Evolutionary conservation across 2,797 vertebrate species (phyloP).

Genomic region (Yasuhikotakia modesta): DNA sequence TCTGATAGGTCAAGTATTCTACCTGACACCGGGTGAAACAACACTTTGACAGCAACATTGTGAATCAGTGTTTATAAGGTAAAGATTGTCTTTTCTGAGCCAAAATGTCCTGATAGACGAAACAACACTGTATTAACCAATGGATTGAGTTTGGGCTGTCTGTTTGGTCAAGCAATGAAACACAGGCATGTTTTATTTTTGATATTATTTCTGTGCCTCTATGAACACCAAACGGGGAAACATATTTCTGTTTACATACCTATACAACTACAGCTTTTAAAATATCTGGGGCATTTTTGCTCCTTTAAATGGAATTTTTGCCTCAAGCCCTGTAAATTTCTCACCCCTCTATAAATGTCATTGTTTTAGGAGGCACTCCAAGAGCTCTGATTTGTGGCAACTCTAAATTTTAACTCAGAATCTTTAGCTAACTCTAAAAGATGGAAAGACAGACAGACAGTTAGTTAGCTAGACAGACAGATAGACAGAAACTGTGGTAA

Average conservation of each 20-base stretch:
- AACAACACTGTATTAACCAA: not conserved
- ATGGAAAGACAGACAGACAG: not conserved
- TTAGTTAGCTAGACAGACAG: too few species aligned
- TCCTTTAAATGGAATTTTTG: not conserved
- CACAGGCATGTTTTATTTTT: too few species aligned
- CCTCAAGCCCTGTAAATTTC: not conserved
- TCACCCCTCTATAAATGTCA: not conserved
- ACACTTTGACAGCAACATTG: slow-evolving; percentile 22
- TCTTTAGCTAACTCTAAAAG: not conserved
- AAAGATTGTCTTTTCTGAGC: not conserved
- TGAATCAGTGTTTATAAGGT: slow-evolving; percentile 11
- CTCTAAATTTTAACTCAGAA: not conserved
- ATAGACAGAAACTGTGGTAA: not conserved
- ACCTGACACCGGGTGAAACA: not conserved
- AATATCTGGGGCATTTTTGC: not conserved
- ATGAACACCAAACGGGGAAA: too few species aligned
- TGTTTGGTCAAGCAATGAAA: too few species aligned
- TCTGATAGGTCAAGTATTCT: slow-evolving; percentile 2
- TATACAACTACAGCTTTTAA: not conserved
- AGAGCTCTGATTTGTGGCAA: not conserved
- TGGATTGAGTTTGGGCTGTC: not conserved
- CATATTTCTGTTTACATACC: not conserved
- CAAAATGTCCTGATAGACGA: not conserved
- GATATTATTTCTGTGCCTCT: too few species aligned
- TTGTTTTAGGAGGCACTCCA: not conserved